These are phyloP conservation scores for Drosophila mayri DNA, from an alignment of 1,140 invertebrate species.

Conservation along the genomic window DNA sequence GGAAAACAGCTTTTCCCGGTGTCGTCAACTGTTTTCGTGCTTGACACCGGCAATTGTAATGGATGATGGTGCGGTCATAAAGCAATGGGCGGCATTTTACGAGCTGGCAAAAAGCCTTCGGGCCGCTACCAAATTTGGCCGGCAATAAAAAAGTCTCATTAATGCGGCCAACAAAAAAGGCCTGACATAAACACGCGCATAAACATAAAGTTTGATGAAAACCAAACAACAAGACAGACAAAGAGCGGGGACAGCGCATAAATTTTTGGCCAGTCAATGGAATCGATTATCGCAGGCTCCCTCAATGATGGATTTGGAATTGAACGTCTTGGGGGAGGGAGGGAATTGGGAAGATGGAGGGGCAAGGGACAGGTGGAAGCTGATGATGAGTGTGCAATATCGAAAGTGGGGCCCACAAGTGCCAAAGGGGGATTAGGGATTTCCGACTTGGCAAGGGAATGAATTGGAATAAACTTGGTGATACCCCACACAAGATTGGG, in stretches of 20 bases:
- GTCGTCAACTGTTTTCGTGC: not conserved
- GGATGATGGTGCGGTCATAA: slow-evolving; percentile 29
- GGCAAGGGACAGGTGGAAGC: slow-evolving; percentile 1
- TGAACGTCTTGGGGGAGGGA: slow-evolving; percentile 18
- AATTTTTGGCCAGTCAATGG: slow-evolving; percentile 47
- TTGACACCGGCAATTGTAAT: slow-evolving; percentile 41
- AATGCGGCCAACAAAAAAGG: slow-evolving; percentile 54
- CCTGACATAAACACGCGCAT: slow-evolving; percentile 54
- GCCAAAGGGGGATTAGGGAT: not conserved
- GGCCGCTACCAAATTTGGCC: slow-evolving; percentile 44
- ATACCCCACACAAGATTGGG: not conserved
- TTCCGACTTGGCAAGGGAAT: not conserved
- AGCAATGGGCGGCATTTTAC: slow-evolving; percentile 53
- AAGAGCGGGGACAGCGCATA: slow-evolving; percentile 30
- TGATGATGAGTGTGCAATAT: slow-evolving; percentile 39
- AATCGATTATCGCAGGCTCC: slow-evolving; percentile 37
- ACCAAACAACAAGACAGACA: slow-evolving; percentile 26
- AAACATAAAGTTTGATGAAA: slow-evolving; percentile 64
- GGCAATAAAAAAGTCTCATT: slow-evolving; percentile 61
- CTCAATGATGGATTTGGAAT: slow-evolving; percentile 37
- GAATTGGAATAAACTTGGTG: not conserved
- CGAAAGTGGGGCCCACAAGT: not conserved
- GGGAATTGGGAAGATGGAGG: not conserved
- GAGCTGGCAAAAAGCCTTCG: slow-evolving; percentile 47
- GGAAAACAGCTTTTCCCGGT: slow-evolving; percentile 44